Conservation (phyloP, 2,797 vertebrate species). For the Myripristis jacobus region DNA sequence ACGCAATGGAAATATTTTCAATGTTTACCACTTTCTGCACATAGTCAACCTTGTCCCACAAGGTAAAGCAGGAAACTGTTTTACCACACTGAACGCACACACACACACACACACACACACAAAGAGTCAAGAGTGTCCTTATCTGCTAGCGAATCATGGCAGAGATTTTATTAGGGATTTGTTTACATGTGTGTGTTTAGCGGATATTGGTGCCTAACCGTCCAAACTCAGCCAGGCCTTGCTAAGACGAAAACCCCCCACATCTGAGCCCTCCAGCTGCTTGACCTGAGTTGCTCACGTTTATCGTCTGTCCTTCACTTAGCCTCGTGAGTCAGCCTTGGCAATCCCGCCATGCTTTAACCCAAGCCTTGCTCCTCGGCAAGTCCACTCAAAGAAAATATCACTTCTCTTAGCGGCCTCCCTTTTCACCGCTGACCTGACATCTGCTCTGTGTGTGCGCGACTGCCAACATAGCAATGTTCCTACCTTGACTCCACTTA, state of each 20-base stretch:
- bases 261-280: slow-evolving; percentile 19
- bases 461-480: too few species aligned
- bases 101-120: too few species aligned
- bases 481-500: too few species aligned
- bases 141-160: background rate
- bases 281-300: slow-evolving; percentile 34
- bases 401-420: background rate
- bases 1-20: too few species aligned
- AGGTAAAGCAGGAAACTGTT: too few species aligned
- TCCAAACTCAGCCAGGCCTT: background rate
- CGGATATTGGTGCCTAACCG: background rate
- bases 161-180: background rate
- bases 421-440: background rate
- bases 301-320: slow-evolving; percentile 9
- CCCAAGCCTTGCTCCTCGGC: background rate
- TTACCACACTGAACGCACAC: too few species aligned
- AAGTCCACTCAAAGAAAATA: too few species aligned
- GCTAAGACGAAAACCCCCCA: background rate
- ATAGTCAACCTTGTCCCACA: too few species aligned
- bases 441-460: background rate
- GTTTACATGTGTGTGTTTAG: background rate
- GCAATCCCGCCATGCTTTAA: background rate
- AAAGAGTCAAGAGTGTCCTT: background rate
- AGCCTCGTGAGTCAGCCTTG: background rate
- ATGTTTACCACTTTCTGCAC: too few species aligned